These are phyloP conservation scores for Nautilus pompilius DNA, from an alignment of 1,140 invertebrate species.

Conservation along the genomic window DNA sequence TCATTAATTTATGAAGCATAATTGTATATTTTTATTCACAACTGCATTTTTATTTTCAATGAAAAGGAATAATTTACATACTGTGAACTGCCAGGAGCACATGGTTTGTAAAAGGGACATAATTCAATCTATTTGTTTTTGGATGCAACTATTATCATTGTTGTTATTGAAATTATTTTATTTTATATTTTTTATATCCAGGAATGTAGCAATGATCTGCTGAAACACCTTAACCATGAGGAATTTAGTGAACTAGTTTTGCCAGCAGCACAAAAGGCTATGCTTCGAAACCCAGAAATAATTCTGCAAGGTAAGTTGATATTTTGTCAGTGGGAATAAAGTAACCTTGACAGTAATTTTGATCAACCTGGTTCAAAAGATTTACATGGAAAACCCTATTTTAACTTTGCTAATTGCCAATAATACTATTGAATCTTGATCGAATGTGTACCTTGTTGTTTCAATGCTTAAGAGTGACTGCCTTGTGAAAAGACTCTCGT, in stretches of 20 bases:
- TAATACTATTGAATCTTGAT: too few relatives aligned
- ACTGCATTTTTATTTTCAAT: too few relatives aligned
- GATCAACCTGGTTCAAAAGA: too few relatives aligned
- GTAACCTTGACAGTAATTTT: too few relatives aligned
- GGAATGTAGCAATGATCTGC: slow-evolving; percentile 21
- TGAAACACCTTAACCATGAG: slow-evolving; percentile 61
- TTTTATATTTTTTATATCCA: slow-evolving; percentile 15
- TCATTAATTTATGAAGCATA: too few relatives aligned
- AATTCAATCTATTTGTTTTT: background rate
- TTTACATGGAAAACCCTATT: too few relatives aligned
- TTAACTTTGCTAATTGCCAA: too few relatives aligned
- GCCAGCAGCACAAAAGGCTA: slow-evolving; percentile 84
- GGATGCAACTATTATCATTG: background rate
- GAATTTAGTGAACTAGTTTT: slow-evolving; percentile 75
- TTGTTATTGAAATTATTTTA: background rate
- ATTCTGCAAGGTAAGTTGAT: slow-evolving; percentile 68
- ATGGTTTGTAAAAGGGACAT: background rate
- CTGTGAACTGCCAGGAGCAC: background rate
- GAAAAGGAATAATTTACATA: background rate
- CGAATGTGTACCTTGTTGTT: too few relatives aligned
- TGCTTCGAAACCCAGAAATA: slow-evolving; percentile 91
- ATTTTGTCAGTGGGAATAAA: too few relatives aligned
- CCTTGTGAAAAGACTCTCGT: too few relatives aligned
- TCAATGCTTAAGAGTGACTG: too few relatives aligned
- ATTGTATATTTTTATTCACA: too few relatives aligned